Percentiles rank a stretch among this genome's conserved stretches.
Conservation (phyloP, 2,113 vertebrate species). For the Elephas maximus region DNA sequence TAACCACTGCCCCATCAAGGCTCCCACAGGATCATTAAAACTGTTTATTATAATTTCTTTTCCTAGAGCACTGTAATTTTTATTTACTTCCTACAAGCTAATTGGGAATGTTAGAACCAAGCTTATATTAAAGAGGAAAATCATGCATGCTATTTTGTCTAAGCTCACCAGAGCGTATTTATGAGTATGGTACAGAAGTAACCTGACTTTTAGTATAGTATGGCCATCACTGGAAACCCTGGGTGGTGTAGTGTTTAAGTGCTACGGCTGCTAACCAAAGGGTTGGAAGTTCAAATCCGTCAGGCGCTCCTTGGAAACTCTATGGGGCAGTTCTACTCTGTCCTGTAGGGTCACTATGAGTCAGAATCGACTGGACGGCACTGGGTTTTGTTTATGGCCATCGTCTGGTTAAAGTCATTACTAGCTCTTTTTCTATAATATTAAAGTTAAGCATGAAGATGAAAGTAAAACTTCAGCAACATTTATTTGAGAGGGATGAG, state of each 20-base stretch:
- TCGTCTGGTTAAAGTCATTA: neutral
- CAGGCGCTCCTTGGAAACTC: too few relatives aligned
- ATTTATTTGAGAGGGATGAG: neutral
- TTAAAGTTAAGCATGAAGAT: slow-evolving; percentile 15
- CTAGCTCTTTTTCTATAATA: neutral
- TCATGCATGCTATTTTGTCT: slow-evolving; percentile 5
- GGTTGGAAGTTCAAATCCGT: too few relatives aligned
- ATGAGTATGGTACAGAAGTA: neutral
- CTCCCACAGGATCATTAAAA: neutral
- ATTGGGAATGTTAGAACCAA: neutral
- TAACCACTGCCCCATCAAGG: too few relatives aligned
- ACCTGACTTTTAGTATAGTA: neutral
- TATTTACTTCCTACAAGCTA: slow-evolving; percentile 20
- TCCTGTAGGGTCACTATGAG: too few relatives aligned
- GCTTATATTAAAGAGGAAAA: slow-evolving; percentile 25
- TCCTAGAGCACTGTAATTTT: neutral
- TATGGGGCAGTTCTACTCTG: too few relatives aligned
- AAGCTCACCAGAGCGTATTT: neutral
- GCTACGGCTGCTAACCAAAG: too few relatives aligned
- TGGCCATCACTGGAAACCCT: too few relatives aligned
- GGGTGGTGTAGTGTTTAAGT: too few relatives aligned
- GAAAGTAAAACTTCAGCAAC: neutral
- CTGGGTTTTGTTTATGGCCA: too few relatives aligned
- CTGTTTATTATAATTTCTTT: neutral
- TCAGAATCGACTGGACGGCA: too few relatives aligned